Base-by-base conservation (phyloP, 2,888 invertebrate genomes). In the Ceratothoa steindachneri region DNA sequence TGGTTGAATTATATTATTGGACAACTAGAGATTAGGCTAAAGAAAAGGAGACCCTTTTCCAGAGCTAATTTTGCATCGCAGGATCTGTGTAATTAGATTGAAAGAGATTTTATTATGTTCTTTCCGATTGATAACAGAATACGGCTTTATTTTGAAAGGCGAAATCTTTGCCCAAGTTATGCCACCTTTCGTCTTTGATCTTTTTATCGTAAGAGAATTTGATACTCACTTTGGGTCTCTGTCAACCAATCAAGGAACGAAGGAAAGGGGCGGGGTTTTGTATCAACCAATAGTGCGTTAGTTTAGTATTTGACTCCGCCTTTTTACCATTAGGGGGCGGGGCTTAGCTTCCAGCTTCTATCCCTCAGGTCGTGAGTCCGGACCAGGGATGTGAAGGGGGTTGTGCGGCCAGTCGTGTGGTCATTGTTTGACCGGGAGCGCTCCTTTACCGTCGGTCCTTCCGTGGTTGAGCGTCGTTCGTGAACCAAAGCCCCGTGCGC, bases 41-140 rank as follows among this genome's bases (percentile, higher is more conserved):
- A n/a, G n/a, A n/a, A n/a, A n/a, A n/a, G n/a, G n/a, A n/a, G n/a
- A n/a, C n/a, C n/a, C n/a, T n/a, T n/a, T n/a, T n/a, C n/a, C n/a
- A n/a, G n/a, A n/a, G n/a, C n/a, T n/a, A 41, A 15, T 15, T 41
- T 41, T 19, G n/a, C 60, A 60, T n/a, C n/a, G n/a, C 69, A 76
- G 70, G 73, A 73, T 73, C 69, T 29, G 67, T 73, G 72, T 76
- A 76, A 76, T 76, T 76, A 76, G 73, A 68, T 76, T 76, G 73
- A 72, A 72, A 73, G 68, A 76, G 76, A 76, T 76, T 76, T 76
- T 76, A 73, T 71, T 64, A 55, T 30, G 73, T 67, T 71, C 70
- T 65, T 73, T 70, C 64, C 67, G 67, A 67, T 73, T 73, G 76
- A 73, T 76, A 73, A 73, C 60, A 73, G 73, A 69, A 73, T 60